Base-by-base conservation (phyloP, 1,140 invertebrate species). In the Antheraea pernyi region DNA sequence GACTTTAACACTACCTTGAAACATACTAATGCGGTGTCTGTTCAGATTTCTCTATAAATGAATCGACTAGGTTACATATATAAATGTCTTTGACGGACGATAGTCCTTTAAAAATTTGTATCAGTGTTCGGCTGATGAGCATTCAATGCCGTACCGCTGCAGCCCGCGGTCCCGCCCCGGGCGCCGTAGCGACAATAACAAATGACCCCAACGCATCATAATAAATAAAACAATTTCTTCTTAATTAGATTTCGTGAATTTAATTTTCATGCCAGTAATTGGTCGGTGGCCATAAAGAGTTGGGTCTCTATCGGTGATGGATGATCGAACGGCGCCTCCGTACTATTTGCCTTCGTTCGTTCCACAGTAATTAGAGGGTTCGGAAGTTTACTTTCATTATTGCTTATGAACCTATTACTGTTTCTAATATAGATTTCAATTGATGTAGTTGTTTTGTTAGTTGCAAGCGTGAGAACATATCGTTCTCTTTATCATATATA, bases 211-310 rank as follows among this genome's bases (percentile, higher is more conserved):
- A 85, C 88, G 88, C 88, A 92, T 91, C 88, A 92, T 92, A 91
- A 92, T 92, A 92, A 91, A 92, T 92, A 92, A 92, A 92, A 92
- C 90, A 92, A 92, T 92, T 92, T 92, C 84, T 91, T 91, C 86
- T 90, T 92, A 92, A 92, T 92, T 92, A 92, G 90, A 92, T 92
- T 92, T 92, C 89, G 89, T 92, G 90, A 91, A 92, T 92, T 92
- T 92, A 92, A 92, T 92, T 92, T 91, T 91, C 90, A 91, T 92
- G 88, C 82, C 86, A 74, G 90, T 92, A 92, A 92, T 92, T 89
- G 90, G 90, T 90, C 88, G 87, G 90, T 89, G 86, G 86, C 82
- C 86, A 91, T 89, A 92, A 92, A 92, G 88, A 81, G 77, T 75
- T 53, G 73, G 65, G 78, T 81, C 82, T 89, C 86, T 91, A 91